These are phyloP conservation scores for Drosophila ficusphila DNA, from an alignment of 1,140 invertebrate genomes.

Conservation along the genomic window DNA sequence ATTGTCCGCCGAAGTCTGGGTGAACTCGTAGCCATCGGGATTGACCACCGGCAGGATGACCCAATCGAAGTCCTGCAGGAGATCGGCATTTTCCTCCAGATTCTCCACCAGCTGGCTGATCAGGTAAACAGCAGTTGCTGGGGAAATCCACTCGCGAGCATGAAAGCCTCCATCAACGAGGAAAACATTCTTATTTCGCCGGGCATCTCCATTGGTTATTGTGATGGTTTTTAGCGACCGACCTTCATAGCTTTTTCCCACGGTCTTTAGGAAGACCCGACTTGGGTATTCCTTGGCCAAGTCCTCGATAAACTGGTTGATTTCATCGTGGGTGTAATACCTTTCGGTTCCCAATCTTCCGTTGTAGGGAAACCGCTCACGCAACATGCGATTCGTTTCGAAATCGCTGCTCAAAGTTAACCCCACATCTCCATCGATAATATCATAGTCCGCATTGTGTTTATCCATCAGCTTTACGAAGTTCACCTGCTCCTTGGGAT, in stretches of 20 bases:
- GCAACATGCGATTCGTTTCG: constrained; percentile 34
- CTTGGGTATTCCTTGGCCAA: constrained; percentile 83
- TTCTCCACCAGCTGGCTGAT: constrained; percentile 86
- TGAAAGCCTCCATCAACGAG: constrained; percentile 86
- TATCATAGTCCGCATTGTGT: constrained; percentile 20
- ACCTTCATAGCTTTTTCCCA: constrained; percentile 85
- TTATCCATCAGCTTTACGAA: constrained; percentile 36
- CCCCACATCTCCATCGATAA: constrained; percentile 58
- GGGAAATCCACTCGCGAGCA: constrained; percentile 89
- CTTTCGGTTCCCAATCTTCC: constrained; percentile 62
- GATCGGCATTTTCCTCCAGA: constrained; percentile 76
- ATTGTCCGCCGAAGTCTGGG: constrained; percentile 72
- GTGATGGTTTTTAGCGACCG: constrained; percentile 85
- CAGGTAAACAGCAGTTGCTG: constrained; percentile 87
- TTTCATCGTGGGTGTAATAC: constrained; percentile 79
- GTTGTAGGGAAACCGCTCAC: constrained; percentile 38
- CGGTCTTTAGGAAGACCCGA: constrained; percentile 83
- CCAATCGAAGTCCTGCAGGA: constrained; percentile 86
- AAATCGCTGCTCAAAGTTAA: constrained; percentile 40
- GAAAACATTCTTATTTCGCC: constrained; percentile 85
- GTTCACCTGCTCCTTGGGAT: constrained; percentile 49
- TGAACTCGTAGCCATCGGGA: constrained; percentile 84
- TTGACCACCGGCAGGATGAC: constrained; percentile 86
- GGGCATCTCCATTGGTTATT: constrained; percentile 84
- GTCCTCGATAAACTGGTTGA: constrained; percentile 85